Evolutionary conservation across 2,888 invertebrate species (phyloP).

Genomic region (Drosophila melanosoma): DNA sequence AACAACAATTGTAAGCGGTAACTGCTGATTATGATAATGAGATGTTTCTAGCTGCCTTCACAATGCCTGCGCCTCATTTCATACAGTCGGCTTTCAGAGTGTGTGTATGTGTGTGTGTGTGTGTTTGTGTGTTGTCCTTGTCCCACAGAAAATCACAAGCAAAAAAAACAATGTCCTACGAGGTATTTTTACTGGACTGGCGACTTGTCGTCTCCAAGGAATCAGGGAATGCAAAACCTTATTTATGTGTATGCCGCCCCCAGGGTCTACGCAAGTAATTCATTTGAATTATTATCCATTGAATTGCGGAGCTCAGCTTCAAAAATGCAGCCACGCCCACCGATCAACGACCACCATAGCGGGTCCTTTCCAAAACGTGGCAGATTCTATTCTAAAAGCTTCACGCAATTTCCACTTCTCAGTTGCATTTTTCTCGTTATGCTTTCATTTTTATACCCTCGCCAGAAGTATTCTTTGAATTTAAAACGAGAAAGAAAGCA

Average conservation of each 20-base stretch:
- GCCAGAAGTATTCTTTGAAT: background rate
- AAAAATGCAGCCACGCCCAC: conserved; percentile 23
- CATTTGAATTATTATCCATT: conserved; percentile 76
- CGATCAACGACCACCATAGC: background rate
- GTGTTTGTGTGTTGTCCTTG: conserved; percentile 13
- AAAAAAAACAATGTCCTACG: conserved; percentile 48
- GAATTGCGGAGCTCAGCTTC: conserved; percentile 27
- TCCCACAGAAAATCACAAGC: conserved; percentile 55
- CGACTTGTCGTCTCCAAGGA: conserved; percentile 41
- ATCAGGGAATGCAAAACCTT: conserved; percentile 41
- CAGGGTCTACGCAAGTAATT: conserved; percentile 52
- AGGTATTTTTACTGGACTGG: conserved; percentile 47
- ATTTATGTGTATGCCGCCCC: conserved; percentile 14
- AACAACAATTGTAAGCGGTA: conserved; percentile 28
- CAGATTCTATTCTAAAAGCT: conserved; percentile 20
- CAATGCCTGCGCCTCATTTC: conserved; percentile 42
- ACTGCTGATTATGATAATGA: conserved; percentile 53
- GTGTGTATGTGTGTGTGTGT: background rate
- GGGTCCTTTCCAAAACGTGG: background rate
- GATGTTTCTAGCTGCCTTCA: conserved; percentile 42
- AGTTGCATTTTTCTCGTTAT: conserved; percentile 15
- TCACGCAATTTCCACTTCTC: conserved; percentile 20
- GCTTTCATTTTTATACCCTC: background rate
- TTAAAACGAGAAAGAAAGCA: background rate
- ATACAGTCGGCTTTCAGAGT: conserved; percentile 10